These are phyloP conservation scores for Hecatera dysodea DNA, from an alignment of 2,888 invertebrate species.

Conservation along the genomic window DNA sequence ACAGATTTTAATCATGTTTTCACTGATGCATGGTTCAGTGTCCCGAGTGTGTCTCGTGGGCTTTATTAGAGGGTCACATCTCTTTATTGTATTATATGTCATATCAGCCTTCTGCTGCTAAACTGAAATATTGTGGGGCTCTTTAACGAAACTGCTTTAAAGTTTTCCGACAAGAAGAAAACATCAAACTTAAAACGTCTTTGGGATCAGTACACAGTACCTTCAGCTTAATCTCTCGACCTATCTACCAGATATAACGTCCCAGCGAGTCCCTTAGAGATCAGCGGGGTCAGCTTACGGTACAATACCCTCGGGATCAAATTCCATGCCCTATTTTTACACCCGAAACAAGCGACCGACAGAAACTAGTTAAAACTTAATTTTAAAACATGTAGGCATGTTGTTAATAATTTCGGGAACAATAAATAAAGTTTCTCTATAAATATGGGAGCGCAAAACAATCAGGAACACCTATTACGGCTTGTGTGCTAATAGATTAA, in stretches of 20 bases:
- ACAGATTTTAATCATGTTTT: constrained; percentile 55
- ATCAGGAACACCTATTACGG: constrained; percentile 29
- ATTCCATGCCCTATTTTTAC: constrained; percentile 43
- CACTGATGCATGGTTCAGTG: constrained; percentile 26
- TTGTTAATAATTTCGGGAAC: constrained; percentile 47
- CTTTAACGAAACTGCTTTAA: background rate
- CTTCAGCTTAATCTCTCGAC: background rate
- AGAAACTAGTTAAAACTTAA: constrained; percentile 51
- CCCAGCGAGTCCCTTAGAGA: constrained; percentile 18
- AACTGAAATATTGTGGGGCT: background rate
- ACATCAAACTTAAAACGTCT: background rate
- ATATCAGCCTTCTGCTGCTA: background rate
- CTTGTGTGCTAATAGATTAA: constrained; percentile 33
- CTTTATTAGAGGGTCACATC: constrained; percentile 22
- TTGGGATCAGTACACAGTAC: background rate
- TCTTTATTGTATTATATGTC: constrained; percentile 19
- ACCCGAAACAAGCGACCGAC: constrained; percentile 25
- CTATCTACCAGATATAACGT: constrained; percentile 16
- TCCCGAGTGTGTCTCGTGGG: constrained; percentile 5
- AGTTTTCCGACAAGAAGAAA: background rate
- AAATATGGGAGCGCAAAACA: constrained; percentile 27
- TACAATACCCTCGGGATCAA: constrained; percentile 39
- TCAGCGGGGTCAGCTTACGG: constrained; percentile 21
- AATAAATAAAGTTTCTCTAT: constrained; percentile 26
- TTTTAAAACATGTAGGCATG: constrained; percentile 36